Evolutionary conservation across 1,140 invertebrate genomes (phyloP).

Genomic region (Drosophila micromelanica): DNA sequence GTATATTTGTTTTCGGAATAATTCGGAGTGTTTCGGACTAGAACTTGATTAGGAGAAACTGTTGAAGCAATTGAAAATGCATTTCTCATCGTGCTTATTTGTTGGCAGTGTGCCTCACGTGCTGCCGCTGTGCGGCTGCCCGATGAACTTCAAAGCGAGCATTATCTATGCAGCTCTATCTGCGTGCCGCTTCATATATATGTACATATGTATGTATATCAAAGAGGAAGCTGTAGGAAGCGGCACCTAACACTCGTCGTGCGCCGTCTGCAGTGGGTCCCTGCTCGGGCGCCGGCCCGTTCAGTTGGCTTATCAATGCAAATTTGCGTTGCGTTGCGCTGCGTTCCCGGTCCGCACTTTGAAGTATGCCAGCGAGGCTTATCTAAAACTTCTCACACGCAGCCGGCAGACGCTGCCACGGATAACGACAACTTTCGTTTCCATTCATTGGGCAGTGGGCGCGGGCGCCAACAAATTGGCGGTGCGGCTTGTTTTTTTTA

Average conservation of each 20-base stretch:
- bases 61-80: too few relatives aligned
- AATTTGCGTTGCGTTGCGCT: slow-evolving; percentile 67
- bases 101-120: neutral
- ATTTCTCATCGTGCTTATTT: neutral
- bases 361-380: slow-evolving; percentile 62
- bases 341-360: slow-evolving; percentile 49
- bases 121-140: slow-evolving; percentile 9
- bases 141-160: slow-evolving; percentile 56
- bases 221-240: slow-evolving; percentile 39
- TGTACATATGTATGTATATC: slow-evolving; percentile 3
- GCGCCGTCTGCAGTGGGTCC: neutral
- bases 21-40: neutral
- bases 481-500: slow-evolving; percentile 24
- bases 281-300: neutral
- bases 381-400: slow-evolving; percentile 81
- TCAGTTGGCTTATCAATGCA: slow-evolving; percentile 59
- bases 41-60: neutral
- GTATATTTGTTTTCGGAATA: neutral
- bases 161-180: slow-evolving; percentile 45
- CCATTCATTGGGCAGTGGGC: slow-evolving; percentile 33
- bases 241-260: slow-evolving; percentile 28
- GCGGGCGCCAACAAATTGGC: slow-evolving; percentile 68
- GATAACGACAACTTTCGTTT: slow-evolving; percentile 33
- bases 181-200: neutral
- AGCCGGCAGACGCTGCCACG: slow-evolving; percentile 25